Base-by-base conservation (phyloP, 2,888 invertebrate species). In the Trissoscelio sp. region DNA sequence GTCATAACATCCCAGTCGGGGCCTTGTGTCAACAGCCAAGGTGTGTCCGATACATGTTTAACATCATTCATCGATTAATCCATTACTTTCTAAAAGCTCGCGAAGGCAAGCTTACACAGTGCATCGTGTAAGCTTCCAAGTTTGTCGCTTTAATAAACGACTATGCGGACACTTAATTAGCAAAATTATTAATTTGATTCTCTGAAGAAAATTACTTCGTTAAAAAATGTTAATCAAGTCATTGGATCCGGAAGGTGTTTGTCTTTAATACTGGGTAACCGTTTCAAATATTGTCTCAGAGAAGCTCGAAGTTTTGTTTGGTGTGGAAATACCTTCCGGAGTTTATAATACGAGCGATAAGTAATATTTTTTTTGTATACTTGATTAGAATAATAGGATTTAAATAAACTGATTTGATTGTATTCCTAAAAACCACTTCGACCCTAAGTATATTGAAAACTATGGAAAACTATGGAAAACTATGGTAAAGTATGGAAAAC, bases 11-110 rank as follows among this genome's bases (percentile, higher is more conserved):
- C 82, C 51, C 80, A 83, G 82, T 81, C 37, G 7, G 12, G 55
- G 80, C 83, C 83, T 85, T 85, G 86, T 87, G 85, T 87, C 87
- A 87, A 86, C 83, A 86, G 86, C 85, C 85, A 55, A 53, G 77
- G 80, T 53, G 73, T 60, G 80, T 62, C 67, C 60, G 57, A 62
- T 79, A 80, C 67, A 51, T 53, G 34, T 34, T 12, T 67, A 77
- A 74, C 75, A 79, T 73, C 60, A 67, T 60, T 18, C 51, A 83
- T 82, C 81, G 84, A 82, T 83, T 83, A 82, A 57, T 46, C 67
- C 60, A 82, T 83, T 84, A 83, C 80, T 67, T 74, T 69, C 62
- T 55, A 66, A 79, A 79, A 53, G 31, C 24, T 24, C 7, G 22
- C 16, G 14, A 14, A 22, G 48, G 2, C 48, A 18, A 44, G 14